Base-by-base conservation (phyloP, 2,797 vertebrate species). In the Myripristis murdjan region DNA sequence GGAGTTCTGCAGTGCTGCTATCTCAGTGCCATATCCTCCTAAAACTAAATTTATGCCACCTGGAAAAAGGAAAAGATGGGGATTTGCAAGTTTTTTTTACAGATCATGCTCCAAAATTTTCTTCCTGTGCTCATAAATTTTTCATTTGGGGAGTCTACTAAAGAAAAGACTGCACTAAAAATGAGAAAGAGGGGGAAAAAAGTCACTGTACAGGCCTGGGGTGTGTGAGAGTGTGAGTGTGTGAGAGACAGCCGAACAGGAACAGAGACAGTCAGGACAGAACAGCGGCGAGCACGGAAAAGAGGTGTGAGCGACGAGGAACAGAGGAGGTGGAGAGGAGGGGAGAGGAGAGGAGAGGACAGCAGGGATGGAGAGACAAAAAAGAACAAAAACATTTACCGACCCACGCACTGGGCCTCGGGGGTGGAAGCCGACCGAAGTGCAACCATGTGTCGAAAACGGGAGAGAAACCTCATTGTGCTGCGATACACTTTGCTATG, bases 361-460 rank as follows among this genome's bases (percentile, higher is more conserved):
- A 52, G 61, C 58, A 83, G 63, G 69, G 55, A 65, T 37, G 64
- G 78, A 23, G 73, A 83, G 54, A 66, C 60, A 35, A 62, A 37
- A 66, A 56, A 76, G 81, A 86, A 72, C 67, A 81, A 83, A 88
- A 87, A 90, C 80, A 91, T 84, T 77, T 70, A 80, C 15, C 69
- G 75, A 81, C 84, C 88, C 85, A 90, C 79, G 78, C 86, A 87
- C 66, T 37, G 64, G 64, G 85, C 87, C 86, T 84, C 48, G 1
- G n/a, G 83, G 87, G 69, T 68, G 85, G 71, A 84, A 82, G 73
- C 69, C 54, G 47, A 73, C 73, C 72, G 58, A 84, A 81, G 55
- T 70, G 70, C 64, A 79, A 77, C 80, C 83, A 74, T 84, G 83
- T 90, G 84, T 54, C 26, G 68, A 43, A 75, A 24, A 0, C 20